Conservation (phyloP, 2,888 invertebrate genomes). For the Spodoptera littoralis region DNA sequence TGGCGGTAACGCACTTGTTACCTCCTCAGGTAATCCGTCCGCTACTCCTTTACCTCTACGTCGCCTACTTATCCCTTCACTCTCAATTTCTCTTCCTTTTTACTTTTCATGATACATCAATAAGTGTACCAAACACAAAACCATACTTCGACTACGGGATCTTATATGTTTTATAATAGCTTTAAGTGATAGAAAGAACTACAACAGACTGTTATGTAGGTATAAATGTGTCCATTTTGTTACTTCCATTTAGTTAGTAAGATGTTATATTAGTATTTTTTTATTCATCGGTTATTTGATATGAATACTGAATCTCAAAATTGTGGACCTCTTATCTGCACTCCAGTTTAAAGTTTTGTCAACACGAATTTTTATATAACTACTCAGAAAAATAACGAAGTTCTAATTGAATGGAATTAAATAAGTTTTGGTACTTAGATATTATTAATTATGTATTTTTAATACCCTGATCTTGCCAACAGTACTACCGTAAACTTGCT, state of each 20-base stretch:
- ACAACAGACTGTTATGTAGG: slow-evolving; percentile 77
- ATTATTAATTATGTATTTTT: slow-evolving; percentile 9
- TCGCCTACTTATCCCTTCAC: too few species aligned
- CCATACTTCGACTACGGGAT: slow-evolving; percentile 67
- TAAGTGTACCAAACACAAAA: slow-evolving; percentile 60
- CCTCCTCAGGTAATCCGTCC: too few species aligned
- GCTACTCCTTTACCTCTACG: too few species aligned
- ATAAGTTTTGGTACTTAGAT: slow-evolving; percentile 15
- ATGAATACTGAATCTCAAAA: slow-evolving; percentile 63
- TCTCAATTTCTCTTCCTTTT: too few species aligned
- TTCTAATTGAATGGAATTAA: slow-evolving; percentile 11
- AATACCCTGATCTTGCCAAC: slow-evolving; percentile 38
- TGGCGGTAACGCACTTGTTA: too few species aligned
- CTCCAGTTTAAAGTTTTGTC: slow-evolving; percentile 30
- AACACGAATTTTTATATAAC: slow-evolving; percentile 14
- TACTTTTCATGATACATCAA: slow-evolving; percentile 1
- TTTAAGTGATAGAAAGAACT: slow-evolving; percentile 72
- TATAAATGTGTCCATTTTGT: slow-evolving; percentile 68
- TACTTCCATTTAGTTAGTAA: slow-evolving; percentile 63
- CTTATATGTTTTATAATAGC: slow-evolving; percentile 68
- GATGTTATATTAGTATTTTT: slow-evolving; percentile 56
- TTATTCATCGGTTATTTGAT: slow-evolving; percentile 49
- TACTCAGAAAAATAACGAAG: slow-evolving; percentile 5
- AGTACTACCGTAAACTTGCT: slow-evolving; percentile 18
- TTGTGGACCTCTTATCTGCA: slow-evolving; percentile 36